Conservation (phyloP, 1,140 invertebrate species). For the Proales similis region DNA sequence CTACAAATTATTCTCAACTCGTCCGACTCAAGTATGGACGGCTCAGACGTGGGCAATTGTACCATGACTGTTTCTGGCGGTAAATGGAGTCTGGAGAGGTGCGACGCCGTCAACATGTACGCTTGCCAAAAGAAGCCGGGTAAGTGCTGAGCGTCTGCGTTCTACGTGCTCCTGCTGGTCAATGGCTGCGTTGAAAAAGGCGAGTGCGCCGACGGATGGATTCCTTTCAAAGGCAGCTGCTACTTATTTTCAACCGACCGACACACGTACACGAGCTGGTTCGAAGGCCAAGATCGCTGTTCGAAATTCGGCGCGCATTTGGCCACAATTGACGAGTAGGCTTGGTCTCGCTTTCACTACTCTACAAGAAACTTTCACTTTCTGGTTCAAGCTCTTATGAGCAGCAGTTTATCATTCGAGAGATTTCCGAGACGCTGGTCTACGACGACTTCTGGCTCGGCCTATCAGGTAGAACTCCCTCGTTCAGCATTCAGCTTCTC, state of each 20-base stretch:
- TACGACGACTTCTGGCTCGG: slow-evolving; percentile 27
- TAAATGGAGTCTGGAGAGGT: slow-evolving; percentile 26
- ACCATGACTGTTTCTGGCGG: slow-evolving; percentile 26
- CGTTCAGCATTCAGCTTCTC: neutral
- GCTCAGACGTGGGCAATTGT: slow-evolving; percentile 7
- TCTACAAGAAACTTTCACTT: neutral
- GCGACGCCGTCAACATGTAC: slow-evolving; percentile 28
- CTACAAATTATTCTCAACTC: neutral
- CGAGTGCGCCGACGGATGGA: slow-evolving; percentile 28
- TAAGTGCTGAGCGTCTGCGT: too few species aligned
- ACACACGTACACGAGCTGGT: slow-evolving; percentile 16
- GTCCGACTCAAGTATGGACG: neutral
- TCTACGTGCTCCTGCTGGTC: neutral
- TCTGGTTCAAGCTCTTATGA: slow-evolving; percentile 11
- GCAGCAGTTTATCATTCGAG: slow-evolving; percentile 22
- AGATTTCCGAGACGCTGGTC: slow-evolving; percentile 16
- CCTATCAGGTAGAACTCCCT: slow-evolving; percentile 3
- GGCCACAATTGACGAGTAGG: slow-evolving; percentile 11
- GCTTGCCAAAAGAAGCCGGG: slow-evolving; percentile 32
- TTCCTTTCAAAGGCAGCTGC: slow-evolving; percentile 32
- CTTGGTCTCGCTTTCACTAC: neutral
- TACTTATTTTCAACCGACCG: slow-evolving; percentile 10
- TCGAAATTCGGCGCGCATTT: slow-evolving; percentile 6
- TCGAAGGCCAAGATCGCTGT: slow-evolving; percentile 9
- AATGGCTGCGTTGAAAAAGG: slow-evolving; percentile 2